phyloP scores from a whole-genome alignment of 2,888 invertebrate genomes.

The Lasioglossum pauxillum region DNA sequence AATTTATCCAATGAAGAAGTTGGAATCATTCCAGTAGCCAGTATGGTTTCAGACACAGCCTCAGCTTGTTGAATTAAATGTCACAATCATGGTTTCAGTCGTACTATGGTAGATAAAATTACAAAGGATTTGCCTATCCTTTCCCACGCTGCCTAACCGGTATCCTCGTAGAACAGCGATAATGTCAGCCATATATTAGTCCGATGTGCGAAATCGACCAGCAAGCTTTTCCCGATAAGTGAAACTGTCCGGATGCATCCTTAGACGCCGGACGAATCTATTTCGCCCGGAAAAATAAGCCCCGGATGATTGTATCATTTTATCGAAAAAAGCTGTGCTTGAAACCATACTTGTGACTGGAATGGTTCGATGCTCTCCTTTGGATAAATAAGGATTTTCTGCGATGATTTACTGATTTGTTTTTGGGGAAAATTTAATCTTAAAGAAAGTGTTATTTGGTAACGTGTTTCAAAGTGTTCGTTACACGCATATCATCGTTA shows the following conservation, averaged over 20 bases:
- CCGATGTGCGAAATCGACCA: constrained; percentile 17
- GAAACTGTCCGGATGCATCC: constrained; percentile 10
- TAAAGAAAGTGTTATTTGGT: no score
- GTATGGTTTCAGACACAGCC: no score
- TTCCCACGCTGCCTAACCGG: constrained; percentile 22
- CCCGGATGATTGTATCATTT: not conserved
- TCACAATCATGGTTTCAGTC: no score
- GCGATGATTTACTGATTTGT: no score
- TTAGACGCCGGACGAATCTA: constrained; percentile 25
- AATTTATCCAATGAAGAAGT: no score
- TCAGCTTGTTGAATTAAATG: no score
- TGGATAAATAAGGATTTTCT: no score
- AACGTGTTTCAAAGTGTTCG: not conserved
- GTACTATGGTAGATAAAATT: no score
- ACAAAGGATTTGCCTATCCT: not conserved
- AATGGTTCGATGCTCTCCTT: no score
- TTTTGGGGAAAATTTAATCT: no score
- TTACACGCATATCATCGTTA: constrained; percentile 24
- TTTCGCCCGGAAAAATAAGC: not conserved
- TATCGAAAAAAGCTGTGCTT: not conserved
- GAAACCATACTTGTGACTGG: not conserved
- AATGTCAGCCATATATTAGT: constrained; percentile 39
- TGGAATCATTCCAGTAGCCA: no score
- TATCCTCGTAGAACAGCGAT: constrained; percentile 31
- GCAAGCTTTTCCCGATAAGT: constrained; percentile 20